Percentiles rank a stretch among this genome's conserved stretches.
Evolutionary conservation across 2,888 invertebrate genomes (phyloP).

Genomic region (Pheosia gnoma): DNA sequence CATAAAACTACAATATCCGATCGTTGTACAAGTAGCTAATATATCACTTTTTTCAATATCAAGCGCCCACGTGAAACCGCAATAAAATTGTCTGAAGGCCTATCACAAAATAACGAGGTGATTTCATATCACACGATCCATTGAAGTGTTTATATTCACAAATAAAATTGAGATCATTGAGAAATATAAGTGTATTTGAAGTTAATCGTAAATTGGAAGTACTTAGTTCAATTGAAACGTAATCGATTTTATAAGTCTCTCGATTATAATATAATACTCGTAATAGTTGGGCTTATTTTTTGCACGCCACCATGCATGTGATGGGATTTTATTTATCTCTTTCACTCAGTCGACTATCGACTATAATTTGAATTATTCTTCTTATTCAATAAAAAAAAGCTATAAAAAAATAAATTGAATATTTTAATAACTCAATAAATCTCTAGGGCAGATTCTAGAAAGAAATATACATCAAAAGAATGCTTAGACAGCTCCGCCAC

Average conservation of each 20-base stretch:
- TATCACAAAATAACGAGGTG: background rate
- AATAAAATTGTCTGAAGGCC: background rate
- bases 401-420: background rate
- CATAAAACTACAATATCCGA: background rate
- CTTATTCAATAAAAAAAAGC: too few relatives aligned
- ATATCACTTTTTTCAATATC: background rate
- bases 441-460: background rate
- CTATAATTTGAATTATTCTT: too few relatives aligned
- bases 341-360: too few relatives aligned
- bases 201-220: background rate
- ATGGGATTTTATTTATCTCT: too few relatives aligned
- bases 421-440: background rate
- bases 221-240: background rate
- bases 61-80: background rate
- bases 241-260: background rate
- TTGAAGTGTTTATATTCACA: background rate
- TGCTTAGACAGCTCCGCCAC: slow-evolving; percentile 21
- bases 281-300: background rate
- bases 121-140: background rate
- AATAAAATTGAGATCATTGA: background rate
- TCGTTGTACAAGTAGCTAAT: background rate
- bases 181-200: background rate
- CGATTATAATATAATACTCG: background rate
- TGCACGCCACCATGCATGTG: too few relatives aligned
- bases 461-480: slow-evolving; percentile 3